Conservation (phyloP, 2,797 vertebrate genomes). For the Typhlichthys eigenmanni region DNA sequence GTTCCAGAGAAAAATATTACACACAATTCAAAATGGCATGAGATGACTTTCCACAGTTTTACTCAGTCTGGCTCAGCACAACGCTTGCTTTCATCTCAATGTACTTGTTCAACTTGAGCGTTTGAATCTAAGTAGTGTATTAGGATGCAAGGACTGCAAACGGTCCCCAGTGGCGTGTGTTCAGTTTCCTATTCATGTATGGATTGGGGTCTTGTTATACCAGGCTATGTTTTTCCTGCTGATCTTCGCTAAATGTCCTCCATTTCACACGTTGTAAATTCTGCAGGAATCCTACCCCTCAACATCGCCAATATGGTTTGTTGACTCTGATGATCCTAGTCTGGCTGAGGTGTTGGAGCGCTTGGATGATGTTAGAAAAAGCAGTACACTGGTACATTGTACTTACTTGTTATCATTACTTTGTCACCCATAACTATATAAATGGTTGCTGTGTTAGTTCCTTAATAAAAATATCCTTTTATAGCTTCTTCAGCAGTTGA, state of each 20-base stretch:
- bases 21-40: no score
- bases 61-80: no score
- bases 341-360: constrained; percentile 93
- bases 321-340: constrained; percentile 98
- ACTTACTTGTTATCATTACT: background rate
- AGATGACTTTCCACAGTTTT: no score
- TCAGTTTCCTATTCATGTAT: no score
- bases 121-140: no score
- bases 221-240: no score
- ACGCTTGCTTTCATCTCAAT: no score
- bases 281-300: constrained; percentile 93
- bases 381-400: constrained; percentile 88
- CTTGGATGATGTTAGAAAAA: constrained; percentile 92
- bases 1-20: background rate
- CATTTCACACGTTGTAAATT: constrained; percentile 9
- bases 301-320: constrained; percentile 97
- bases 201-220: no score
- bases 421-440: background rate
- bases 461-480: background rate
- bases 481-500: constrained; percentile 95
- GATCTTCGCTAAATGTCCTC: background rate
- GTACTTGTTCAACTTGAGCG: no score
- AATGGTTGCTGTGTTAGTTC: background rate
- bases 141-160: no score
- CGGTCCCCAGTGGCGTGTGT: no score